Base-by-base conservation (phyloP, 2,888 invertebrate species). In the Caenorhabditis drosophilae region DNA sequence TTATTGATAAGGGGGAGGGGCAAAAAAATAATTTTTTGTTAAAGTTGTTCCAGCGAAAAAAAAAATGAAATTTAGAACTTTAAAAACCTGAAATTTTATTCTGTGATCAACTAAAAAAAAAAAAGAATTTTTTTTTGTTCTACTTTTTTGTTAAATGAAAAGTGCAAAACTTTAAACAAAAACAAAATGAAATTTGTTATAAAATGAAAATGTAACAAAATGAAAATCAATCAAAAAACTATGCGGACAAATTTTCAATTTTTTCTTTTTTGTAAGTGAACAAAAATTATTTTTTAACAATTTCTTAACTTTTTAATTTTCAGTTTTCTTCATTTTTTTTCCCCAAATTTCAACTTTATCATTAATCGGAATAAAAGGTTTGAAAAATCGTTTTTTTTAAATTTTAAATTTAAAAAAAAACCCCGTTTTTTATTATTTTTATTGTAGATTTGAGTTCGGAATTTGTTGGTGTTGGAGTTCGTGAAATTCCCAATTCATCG, bases 401-500 rank as follows among this genome's bases (percentile, higher is more conserved):
- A n/a, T n/a, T n/a, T n/a, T n/a, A n/a, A n/a, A n/a, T n/a, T n/a
- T n/a, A n/a, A n/a, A n/a, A n/a, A n/a, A n/a, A n/a, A n/a, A n/a
- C n/a, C n/a, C n/a, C n/a, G n/a, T n/a, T n/a, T n/a, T n/a, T n/a
- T n/a, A n/a, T n/a, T n/a, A n/a, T n/a, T n/a, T n/a, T 9, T 4
- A 4, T 36, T 36, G 11, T 4, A 36, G 16, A 36, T 9, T n/a
- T n/a, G 11, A 36, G 55, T 20, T 50, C 50, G 12, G 55, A 54
- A 51, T 61, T 61, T 47, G 40, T 54, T n/a, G 61, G 51, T n/a
- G 51, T 55, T 40, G n/a, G n/a, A n/a, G n/a, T n/a, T n/a, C n/a
- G 34, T 11, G 34, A 34, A 11, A 12, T 11, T 11, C 34, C 34
- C 9, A 34, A 34, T 34, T 34, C 34, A 12, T 34, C 34, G 12